Base-by-base conservation (phyloP, 2,113 vertebrate species). In the Peucedramus taeniatus region DNA sequence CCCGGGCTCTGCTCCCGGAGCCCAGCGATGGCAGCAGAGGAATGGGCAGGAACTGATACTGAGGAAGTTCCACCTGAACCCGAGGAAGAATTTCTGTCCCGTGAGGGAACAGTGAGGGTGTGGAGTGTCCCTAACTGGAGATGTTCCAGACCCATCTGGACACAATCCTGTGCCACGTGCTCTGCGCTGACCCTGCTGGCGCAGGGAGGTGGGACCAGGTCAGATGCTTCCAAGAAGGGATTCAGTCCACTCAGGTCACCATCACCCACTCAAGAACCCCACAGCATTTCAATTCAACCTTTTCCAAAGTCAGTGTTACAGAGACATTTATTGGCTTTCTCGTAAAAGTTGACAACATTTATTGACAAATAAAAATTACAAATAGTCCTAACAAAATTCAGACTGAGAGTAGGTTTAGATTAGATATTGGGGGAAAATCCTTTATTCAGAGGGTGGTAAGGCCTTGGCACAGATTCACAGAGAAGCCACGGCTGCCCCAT, bases 301-400 rank as follows among this genome's bases (percentile, higher is more conserved):
- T 42, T 51, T 60, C 33, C 61, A 4, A 26, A 27, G 37, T 3
- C 27, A 18, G 0, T 1, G 5, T 11, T 4, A 20, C 17, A 26
- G 35, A 30, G 15, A 19, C 0, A 0, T 14, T 42, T 45, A 53
- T 45, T 12, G 3, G 35, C 2, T 31, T 63, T 40, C 47, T 53
- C 27, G 15, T 12, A 21, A 16, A 60, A 44, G 19, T 28, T 42
- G 4, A 6, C 17, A 31, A 12, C 14, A 4, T 5, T 37, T 21
- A 7, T n/a, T n/a, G n/a, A n/a, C 22, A 56, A 45, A 6, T 2
- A 26, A 6, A 0, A 6, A 3, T 77, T 31, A 45, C 47, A 70
- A 35, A 57, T 6, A 27, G 4, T 33, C 18, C 3, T 19, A 75
- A 2, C 16, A 61, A 47, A 83, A 75, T 35, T 60, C 39, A 40